Evolutionary conservation across 2,113 vertebrate genomes (phyloP).

Genomic region (Pelodiscus sinensis): DNA sequence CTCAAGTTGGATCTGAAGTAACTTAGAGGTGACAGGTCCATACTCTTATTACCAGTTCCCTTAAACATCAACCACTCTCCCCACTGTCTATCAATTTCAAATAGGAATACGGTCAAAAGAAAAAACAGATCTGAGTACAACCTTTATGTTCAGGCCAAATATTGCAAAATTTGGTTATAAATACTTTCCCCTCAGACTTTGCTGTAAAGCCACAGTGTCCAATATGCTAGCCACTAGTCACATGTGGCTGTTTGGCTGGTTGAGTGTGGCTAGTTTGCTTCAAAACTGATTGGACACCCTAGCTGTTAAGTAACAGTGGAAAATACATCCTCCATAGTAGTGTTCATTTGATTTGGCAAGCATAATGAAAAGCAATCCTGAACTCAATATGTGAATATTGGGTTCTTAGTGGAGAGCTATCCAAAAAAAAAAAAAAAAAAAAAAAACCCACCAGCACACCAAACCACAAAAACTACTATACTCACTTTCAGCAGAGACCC

Average conservation of each 20-base stretch:
- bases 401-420: background rate
- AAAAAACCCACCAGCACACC: too few relatives aligned
- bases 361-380: background rate
- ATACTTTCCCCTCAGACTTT: background rate
- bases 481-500: background rate
- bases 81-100: background rate
- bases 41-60: too few relatives aligned
- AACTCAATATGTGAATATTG: background rate
- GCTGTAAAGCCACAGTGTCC: background rate
- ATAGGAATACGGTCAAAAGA: background rate
- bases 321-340: background rate
- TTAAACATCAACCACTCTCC: background rate
- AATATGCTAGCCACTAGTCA: too few relatives aligned
- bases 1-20: too few relatives aligned
- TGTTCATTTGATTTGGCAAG: background rate
- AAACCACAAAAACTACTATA: background rate
- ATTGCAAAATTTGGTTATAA: background rate
- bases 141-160: background rate
- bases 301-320: background rate
- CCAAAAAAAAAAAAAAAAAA: too few relatives aligned
- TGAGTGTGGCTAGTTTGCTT: too few relatives aligned
- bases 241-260: too few relatives aligned
- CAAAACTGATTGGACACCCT: too few relatives aligned
- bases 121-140: background rate
- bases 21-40: too few relatives aligned